Base-by-base conservation (phyloP, 2,113 vertebrate species). In the Phalacrocorax carbo region DNA sequence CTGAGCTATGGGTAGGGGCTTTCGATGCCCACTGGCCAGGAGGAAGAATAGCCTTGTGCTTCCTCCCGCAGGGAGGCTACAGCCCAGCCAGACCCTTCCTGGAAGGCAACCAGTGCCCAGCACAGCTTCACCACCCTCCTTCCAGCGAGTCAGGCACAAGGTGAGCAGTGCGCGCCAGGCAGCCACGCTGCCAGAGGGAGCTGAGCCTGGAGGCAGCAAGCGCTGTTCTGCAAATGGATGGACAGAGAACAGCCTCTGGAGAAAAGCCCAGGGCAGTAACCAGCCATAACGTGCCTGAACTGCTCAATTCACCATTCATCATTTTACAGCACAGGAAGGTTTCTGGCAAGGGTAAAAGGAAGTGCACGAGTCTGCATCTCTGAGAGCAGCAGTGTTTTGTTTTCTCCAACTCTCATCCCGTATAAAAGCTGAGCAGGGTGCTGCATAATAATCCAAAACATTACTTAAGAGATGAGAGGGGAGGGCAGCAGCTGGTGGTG, bases 161-260 rank as follows among this genome's bases (percentile, higher is more conserved):
- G 22, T 1, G 0, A 82, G 44, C 1, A 2, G 44, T 1, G 8
- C 0, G 2, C 1, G 6, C n/a, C 40, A 13, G 26, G 48, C 8
- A 9, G 57, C 32, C 13, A 4, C 3, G 23, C 32, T 77, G 30
- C 36, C 10, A 15, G 60, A 15, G 17, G 36, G 2, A 4, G 38
- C 27, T 0, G 1, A 52, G 52, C 22, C 36, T 11, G 70, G 19
- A 57, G 49, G 26, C n/a, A 29, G 27, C 2, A 0, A 25, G 9
- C 0, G 5, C 10, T 8, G 19, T 48, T 40, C 30, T 36, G 60
- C 44, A 46, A 34, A 4, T 2, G 0, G 72, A 14, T 2, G 6
- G 21, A 42, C 34, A 16, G 34, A 38, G 40, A 62, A 48, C 11
- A 46, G 29, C 20, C 6, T 27, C 61, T 75, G 87, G 70, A 90